Conservation (phyloP, 2,797 vertebrate genomes). For the Oceanodroma leucorhoa region DNA sequence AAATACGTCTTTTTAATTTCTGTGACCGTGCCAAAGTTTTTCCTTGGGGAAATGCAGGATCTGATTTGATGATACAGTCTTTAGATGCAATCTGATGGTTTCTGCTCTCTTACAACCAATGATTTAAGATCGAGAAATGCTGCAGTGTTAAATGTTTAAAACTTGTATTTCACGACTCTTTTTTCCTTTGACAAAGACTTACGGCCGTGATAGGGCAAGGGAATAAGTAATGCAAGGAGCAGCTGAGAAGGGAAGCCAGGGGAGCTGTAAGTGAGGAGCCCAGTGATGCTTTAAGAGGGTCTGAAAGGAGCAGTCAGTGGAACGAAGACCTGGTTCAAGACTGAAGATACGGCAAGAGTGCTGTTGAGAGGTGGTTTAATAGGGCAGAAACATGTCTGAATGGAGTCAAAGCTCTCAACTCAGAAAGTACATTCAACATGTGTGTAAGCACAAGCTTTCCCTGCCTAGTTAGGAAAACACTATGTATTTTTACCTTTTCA, state of each 20-base stretch:
- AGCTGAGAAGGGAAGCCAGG: not conserved
- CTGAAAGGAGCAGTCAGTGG: not conserved
- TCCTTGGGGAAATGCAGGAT: not conserved
- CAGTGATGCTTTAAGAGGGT: not conserved
- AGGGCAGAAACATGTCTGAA: not conserved
- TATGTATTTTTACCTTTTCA: not conserved
- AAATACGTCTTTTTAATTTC: not conserved
- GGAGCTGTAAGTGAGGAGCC: not conserved
- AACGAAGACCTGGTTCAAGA: not conserved
- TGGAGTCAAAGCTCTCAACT: not conserved
- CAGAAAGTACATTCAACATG: not conserved
- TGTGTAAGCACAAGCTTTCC: not conserved
- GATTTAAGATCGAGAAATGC: not conserved
- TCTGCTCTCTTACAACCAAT: not conserved
- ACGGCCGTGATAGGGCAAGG: not conserved
- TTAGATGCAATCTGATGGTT: not conserved
- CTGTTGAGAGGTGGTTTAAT: not conserved
- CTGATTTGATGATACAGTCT: not conserved
- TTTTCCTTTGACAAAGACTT: not conserved
- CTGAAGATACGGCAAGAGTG: not conserved
- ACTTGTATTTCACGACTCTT: not conserved
- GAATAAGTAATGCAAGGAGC: not conserved
- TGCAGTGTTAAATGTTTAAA: not conserved
- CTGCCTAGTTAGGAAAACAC: not conserved
- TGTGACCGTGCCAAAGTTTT: not conserved